A percentile compares a stretch with the other conserved stretches of the same genome.
phyloP scores from a whole-genome alignment of 2,797 vertebrate species.

The Eidolon dupreanum region DNA sequence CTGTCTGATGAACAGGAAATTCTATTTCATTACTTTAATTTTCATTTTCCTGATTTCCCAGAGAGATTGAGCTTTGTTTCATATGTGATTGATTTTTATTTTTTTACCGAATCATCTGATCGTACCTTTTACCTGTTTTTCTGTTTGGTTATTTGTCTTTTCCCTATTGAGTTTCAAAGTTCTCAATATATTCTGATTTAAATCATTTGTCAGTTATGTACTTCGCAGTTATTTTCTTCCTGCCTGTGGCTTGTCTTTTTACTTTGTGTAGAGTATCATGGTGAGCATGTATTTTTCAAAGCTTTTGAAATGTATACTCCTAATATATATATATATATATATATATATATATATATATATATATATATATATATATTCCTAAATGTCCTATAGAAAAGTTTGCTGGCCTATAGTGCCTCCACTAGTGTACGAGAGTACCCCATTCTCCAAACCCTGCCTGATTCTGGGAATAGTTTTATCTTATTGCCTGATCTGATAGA shows the following conservation, averaged over 20 bases:
- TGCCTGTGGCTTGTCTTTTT: conserved; percentile 4
- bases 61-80: conserved; percentile 1
- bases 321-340: too few relatives aligned
- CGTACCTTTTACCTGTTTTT: neutral
- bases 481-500: neutral
- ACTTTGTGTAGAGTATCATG: neutral
- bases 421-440: neutral
- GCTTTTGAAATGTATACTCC: neutral
- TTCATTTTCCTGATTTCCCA: neutral
- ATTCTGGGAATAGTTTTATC: neutral
- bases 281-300: neutral
- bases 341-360: too few relatives aligned
- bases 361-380: neutral
- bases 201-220: neutral
- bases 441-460: neutral
- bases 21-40: neutral
- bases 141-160: neutral
- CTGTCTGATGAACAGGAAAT: neutral
- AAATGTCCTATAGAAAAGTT: neutral
- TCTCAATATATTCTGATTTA: neutral
- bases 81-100: neutral
- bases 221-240: conserved; percentile 3
- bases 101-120: neutral
- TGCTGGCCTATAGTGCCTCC: neutral
- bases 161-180: neutral